phyloP scores from a whole-genome alignment of 2,888 invertebrate genomes.

The Caenorhabditis sp. region DNA sequence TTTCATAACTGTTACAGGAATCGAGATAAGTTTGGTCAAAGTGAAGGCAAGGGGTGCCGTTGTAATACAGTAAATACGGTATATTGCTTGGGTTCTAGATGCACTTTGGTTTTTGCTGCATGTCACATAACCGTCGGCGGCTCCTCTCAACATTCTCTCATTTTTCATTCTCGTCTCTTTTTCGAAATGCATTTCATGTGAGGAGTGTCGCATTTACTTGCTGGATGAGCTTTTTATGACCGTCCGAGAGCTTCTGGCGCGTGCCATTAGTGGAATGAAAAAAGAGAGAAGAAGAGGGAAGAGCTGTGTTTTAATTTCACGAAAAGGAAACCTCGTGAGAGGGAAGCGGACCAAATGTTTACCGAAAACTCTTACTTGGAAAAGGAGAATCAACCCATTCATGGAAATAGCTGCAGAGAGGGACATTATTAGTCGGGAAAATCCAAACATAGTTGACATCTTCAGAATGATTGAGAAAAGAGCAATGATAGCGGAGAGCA shows the following conservation, averaged over 20 bases:
- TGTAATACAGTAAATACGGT: too few species aligned
- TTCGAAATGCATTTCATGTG: conserved; percentile 47
- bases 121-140: background rate
- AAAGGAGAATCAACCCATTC: conserved; percentile 78
- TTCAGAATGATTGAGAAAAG: conserved; percentile 63
- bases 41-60: too few species aligned
- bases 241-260: conserved; percentile 12
- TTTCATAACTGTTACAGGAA: too few species aligned
- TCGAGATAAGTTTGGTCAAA: too few species aligned
- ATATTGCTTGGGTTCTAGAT: too few species aligned
- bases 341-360: background rate
- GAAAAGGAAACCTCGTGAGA: background rate
- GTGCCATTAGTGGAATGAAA: conserved; percentile 58
- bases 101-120: conserved; percentile 40
- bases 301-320: conserved; percentile 5
- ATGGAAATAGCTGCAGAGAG: conserved; percentile 77
- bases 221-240: conserved; percentile 49
- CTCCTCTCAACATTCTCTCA: conserved; percentile 21
- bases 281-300: conserved; percentile 3
- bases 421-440: conserved; percentile 76
- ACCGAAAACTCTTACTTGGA: conserved; percentile 68
- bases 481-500: conserved; percentile 67
- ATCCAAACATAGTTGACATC: conserved; percentile 68
- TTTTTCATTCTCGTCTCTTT: conserved; percentile 41
- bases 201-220: conserved; percentile 24